Evolutionary conservation across 1,140 invertebrate genomes (phyloP), one percentile per base, ranked within the genome.

Genomic region (Heliconius hewitsoni): DNA sequence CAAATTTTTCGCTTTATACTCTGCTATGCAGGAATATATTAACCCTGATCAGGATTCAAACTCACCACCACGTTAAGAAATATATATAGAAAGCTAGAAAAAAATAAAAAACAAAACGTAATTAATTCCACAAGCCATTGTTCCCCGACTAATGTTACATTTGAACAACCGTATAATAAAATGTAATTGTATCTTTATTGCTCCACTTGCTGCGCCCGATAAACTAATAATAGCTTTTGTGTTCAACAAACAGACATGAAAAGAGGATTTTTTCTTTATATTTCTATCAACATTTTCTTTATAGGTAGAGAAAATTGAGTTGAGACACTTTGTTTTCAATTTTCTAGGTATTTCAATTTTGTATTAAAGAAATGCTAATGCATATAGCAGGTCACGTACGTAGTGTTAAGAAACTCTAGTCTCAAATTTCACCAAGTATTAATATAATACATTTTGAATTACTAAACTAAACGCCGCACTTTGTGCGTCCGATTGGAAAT

Each of bases 121-220:
- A 52, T 52, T 52, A 57, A 57, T 57, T 57, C 55, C 55, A 57
- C 60, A 27, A 66, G 23, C 11, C n/a, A 66, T 66, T 66, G 27
- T 66, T 27, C 60, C 11, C n/a, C 60, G 60, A 66, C 60, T 66
- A 66, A 66, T 30, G 60, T 66, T 66, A 27, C 60, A 66, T 66
- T 66, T 66, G 23, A 66, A 66, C 60, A 66, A n/a, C 13, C 60
- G 60, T 66, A 27, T 30, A 52, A 66, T 66, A 66, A 66, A 66
- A 30, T 66, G 60, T 66, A 66, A 66, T 66, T 66, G 60, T 66
- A 66, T 66, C 60, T 66, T 66, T 66, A 66, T 66, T 66, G 23
- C 60, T 30, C 27, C 60, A 66, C 60, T 66, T 66, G 60, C 23
- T 27, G 60, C 27, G 60, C 23, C 23, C 13, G 27, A 66, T 66